A percentile compares a stretch with the other conserved stretches of the same genome.
Conservation (phyloP, 2,888 invertebrate species). For the Stegophylla sp. region DNA sequence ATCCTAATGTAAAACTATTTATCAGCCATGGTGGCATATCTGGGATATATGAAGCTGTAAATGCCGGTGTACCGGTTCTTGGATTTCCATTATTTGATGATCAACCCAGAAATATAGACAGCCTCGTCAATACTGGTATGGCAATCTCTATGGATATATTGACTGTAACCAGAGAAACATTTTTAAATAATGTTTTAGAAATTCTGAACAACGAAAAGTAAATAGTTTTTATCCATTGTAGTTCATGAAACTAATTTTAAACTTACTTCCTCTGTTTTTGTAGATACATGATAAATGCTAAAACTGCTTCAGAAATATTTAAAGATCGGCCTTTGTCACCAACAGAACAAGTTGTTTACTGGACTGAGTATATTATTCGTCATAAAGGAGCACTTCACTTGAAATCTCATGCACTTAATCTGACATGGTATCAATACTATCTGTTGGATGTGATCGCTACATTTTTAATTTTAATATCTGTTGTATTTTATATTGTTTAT, state of each 20-base stretch:
- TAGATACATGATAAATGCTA: slow-evolving; percentile 42
- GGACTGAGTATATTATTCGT: slow-evolving; percentile 46
- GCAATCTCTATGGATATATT: slow-evolving; percentile 11
- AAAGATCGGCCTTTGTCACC: slow-evolving; percentile 41
- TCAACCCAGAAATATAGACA: background rate
- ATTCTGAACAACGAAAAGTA: background rate
- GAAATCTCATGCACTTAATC: slow-evolving; percentile 21
- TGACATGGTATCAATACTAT: slow-evolving; percentile 50
- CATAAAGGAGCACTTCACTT: slow-evolving; percentile 42
- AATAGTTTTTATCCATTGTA: background rate
- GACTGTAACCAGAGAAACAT: background rate
- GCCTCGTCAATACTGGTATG: background rate
- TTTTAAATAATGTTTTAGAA: background rate
- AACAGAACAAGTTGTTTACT: slow-evolving; percentile 36
- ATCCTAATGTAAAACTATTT: slow-evolving; percentile 11
- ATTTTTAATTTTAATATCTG: background rate
- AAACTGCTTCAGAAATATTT: slow-evolving; percentile 13
- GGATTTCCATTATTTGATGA: background rate
- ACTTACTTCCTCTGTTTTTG: background rate
- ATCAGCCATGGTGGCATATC: slow-evolving; percentile 21
- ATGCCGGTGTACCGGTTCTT: background rate
- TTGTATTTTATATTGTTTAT: background rate
- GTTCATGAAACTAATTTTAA: background rate
- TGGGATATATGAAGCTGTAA: slow-evolving; percentile 4
- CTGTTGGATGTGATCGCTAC: slow-evolving; percentile 25